Evolutionary conservation across 2,888 invertebrate species (phyloP).

Genomic region (Byasa hedistus): DNA sequence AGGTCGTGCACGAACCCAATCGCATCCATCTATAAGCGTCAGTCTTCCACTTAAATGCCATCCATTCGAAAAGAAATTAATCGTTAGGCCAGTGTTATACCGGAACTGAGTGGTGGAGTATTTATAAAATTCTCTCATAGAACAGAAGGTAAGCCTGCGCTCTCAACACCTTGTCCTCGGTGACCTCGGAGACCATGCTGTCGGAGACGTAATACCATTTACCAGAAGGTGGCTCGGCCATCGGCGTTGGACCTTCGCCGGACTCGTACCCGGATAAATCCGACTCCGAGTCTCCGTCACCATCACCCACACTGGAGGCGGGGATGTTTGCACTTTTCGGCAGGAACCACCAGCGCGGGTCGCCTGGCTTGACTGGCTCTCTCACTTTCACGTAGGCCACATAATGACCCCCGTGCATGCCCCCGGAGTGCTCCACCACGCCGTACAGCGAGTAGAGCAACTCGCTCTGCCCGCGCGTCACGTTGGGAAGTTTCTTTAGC

Average conservation of each 20-base stretch:
- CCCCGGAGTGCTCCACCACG: slow-evolving; percentile 96
- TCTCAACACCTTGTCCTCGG: slow-evolving; percentile 88
- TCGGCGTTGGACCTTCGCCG: slow-evolving; percentile 63
- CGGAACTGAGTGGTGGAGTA: slow-evolving; percentile 11
- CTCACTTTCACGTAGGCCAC: slow-evolving; percentile 96
- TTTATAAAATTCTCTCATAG: slow-evolving; percentile 94
- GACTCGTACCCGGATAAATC: slow-evolving; percentile 79
- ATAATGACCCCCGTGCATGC: slow-evolving; percentile 91
- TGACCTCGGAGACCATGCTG: slow-evolving; percentile 89
- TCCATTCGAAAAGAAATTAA: slow-evolving; percentile 34
- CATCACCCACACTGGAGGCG: slow-evolving; percentile 63
- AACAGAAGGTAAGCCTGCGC: slow-evolving; percentile 97
- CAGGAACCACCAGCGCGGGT: slow-evolving; percentile 86
- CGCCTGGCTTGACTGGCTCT: slow-evolving; percentile 80
- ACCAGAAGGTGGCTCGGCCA: slow-evolving; percentile 79
- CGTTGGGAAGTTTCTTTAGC: slow-evolving; percentile 81
- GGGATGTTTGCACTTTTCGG: slow-evolving; percentile 81
- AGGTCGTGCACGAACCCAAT: slow-evolving; percentile 41
- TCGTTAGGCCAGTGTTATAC: slow-evolving; percentile 42
- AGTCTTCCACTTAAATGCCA: slow-evolving; percentile 72
- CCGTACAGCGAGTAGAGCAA: slow-evolving; percentile 95
- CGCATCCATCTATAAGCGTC: slow-evolving; percentile 45
- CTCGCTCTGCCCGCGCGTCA: slow-evolving; percentile 81
- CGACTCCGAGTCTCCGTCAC: slow-evolving; percentile 76
- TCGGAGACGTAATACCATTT: slow-evolving; percentile 98